Conservation (phyloP, 2,888 invertebrate genomes). For the Colostygia pectinataria region DNA sequence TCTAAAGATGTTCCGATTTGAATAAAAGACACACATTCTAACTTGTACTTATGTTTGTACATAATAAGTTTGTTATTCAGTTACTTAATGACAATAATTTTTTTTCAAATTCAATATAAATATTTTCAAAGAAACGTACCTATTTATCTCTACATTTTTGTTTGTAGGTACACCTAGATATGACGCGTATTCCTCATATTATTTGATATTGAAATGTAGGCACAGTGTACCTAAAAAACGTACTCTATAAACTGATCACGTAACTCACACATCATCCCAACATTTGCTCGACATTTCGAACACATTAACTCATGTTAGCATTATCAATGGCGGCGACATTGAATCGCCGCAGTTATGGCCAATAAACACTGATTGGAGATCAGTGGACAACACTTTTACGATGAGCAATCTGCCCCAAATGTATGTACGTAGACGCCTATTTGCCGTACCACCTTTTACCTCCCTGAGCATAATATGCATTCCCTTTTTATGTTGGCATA, state of each 20-base stretch:
- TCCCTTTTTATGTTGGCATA: constrained; percentile 74
- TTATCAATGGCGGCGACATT: constrained; percentile 70
- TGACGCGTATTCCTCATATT: constrained; percentile 6
- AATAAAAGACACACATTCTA: no score
- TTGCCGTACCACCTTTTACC: constrained; percentile 52
- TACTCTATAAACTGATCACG: constrained; percentile 20
- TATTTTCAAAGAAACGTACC: no score
- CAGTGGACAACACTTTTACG: constrained; percentile 75
- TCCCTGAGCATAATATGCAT: constrained; percentile 69
- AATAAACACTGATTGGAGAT: constrained; percentile 79
- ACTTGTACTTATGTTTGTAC: no score
- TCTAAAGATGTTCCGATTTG: no score
- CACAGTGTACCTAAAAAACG: background rate
- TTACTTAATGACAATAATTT: no score
- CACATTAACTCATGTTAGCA: constrained; percentile 66
- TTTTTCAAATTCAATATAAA: no score
- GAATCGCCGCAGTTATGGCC: constrained; percentile 69
- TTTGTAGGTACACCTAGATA: no score
- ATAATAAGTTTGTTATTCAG: no score
- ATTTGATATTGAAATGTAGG: constrained; percentile 2
- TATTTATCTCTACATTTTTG: no score
- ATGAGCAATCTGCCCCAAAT: constrained; percentile 72
- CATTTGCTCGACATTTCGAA: constrained; percentile 16
- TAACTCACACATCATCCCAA: constrained; percentile 22
- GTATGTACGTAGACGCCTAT: constrained; percentile 51